Conservation (phyloP, 2,113 vertebrate species). For the Butorides virescens region DNA sequence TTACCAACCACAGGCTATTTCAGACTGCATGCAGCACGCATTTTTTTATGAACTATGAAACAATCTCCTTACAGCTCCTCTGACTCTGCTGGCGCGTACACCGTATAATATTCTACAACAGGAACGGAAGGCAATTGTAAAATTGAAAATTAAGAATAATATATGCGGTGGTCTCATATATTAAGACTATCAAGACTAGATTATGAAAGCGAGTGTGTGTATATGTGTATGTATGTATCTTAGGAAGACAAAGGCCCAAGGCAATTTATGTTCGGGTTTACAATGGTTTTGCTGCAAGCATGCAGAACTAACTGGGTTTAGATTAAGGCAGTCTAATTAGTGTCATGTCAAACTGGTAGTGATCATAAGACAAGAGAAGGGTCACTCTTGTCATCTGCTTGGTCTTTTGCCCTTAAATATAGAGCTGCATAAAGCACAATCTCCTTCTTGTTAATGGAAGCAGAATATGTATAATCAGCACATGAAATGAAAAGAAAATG, state of each 20-base stretch:
- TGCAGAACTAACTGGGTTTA: slow-evolving; percentile 85
- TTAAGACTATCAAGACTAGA: slow-evolving; percentile 56
- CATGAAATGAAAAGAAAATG: slow-evolving; percentile 82
- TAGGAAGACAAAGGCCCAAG: slow-evolving; percentile 82
- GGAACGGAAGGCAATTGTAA: slow-evolving; percentile 56
- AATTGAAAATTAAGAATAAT: slow-evolving; percentile 63
- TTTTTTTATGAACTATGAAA: slow-evolving; percentile 9
- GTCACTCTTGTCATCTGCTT: slow-evolving; percentile 85
- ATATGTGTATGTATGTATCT: slow-evolving; percentile 50
- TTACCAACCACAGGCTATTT: slow-evolving; percentile 17
- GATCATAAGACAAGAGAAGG: slow-evolving; percentile 85
- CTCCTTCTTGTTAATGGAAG: slow-evolving; percentile 85
- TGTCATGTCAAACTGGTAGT: slow-evolving; percentile 86
- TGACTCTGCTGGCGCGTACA: neutral
- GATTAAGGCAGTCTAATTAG: slow-evolving; percentile 87
- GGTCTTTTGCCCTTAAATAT: slow-evolving; percentile 86
- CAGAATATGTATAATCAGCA: slow-evolving; percentile 85
- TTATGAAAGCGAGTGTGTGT: slow-evolving; percentile 62
- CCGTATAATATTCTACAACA: neutral
- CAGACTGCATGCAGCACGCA: neutral
- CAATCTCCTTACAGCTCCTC: slow-evolving; percentile 16
- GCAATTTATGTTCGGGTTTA: slow-evolving; percentile 80
- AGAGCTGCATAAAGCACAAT: slow-evolving; percentile 84
- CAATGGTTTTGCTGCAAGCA: slow-evolving; percentile 82
- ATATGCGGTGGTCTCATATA: slow-evolving; percentile 36